Evolutionary conservation across 2,113 vertebrate genomes (phyloP).

Genomic region (Gambusia holbrooki): DNA sequence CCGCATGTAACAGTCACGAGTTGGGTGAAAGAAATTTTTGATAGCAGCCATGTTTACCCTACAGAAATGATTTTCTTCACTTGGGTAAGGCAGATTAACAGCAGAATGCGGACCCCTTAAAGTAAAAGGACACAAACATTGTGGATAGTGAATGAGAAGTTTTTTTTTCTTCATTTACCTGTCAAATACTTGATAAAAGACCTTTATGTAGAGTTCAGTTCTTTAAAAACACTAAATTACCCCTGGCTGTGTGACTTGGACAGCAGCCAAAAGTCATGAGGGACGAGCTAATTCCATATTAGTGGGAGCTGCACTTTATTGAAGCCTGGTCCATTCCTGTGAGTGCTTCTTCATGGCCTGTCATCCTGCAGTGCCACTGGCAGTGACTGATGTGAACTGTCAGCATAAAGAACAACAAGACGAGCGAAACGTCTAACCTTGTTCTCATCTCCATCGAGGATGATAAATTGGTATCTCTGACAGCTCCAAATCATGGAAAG

Average conservation of each 20-base stretch:
- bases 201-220: constrained; percentile 6
- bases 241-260: constrained; percentile 11
- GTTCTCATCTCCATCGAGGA: constrained; percentile 33
- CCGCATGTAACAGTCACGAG: constrained; percentile 11
- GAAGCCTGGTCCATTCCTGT: constrained; percentile 38
- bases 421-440: constrained; percentile 27
- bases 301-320: constrained; percentile 43
- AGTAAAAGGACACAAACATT: neutral
- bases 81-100: neutral
- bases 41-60: constrained; percentile 15
- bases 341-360: constrained; percentile 25
- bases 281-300: constrained; percentile 41
- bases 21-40: neutral
- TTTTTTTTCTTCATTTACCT: neutral
- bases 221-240: constrained; percentile 7
- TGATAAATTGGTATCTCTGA: constrained; percentile 2
- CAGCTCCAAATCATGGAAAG: constrained; percentile 17
- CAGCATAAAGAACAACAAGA: constrained; percentile 20
- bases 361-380: constrained; percentile 35
- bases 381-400: constrained; percentile 48
- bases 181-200: constrained; percentile 18
- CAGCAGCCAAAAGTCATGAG: constrained; percentile 45
- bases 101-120: neutral
- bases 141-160: constrained; percentile 5
- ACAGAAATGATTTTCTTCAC: neutral